Conservation (phyloP, 1,140 invertebrate species). For the Scylla paramamosain region DNA sequence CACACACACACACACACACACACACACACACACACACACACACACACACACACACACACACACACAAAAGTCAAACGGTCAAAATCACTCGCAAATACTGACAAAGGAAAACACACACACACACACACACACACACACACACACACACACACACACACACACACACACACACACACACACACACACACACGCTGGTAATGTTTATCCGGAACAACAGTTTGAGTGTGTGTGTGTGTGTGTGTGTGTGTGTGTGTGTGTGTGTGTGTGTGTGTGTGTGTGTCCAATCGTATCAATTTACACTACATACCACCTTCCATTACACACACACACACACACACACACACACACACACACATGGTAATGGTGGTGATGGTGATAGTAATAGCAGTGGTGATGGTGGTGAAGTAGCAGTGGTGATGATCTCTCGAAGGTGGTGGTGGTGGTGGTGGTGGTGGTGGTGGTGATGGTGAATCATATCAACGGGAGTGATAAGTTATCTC, state of each 20-base stretch:
- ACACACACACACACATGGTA: not conserved
- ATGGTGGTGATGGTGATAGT: slow-evolving; percentile 9
- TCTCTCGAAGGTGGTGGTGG: not conserved
- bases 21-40: slow-evolving; percentile 32
- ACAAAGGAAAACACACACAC: not conserved
- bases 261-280: too few relatives aligned
- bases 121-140: slow-evolving; percentile 31
- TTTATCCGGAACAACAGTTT: not conserved
- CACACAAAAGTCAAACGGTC: not conserved
- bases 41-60: slow-evolving; percentile 40
- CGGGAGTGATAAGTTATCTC: not conserved
- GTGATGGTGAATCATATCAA: not conserved
- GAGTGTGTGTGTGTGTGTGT: too few relatives aligned
- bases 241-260: too few relatives aligned
- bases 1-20: slow-evolving; percentile 6
- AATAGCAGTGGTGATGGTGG: not conserved
- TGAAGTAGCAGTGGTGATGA: not conserved
- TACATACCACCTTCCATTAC: not conserved
- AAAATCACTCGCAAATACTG: too few relatives aligned
- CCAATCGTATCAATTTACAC: not conserved
- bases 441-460: not conserved
- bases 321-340: not conserved
- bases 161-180: slow-evolving; percentile 35
- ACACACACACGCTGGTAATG: slow-evolving; percentile 9
- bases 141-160: not conserved